Evolutionary conservation across 2,888 invertebrate species (phyloP).

Genomic region (Lymantria dispar): DNA sequence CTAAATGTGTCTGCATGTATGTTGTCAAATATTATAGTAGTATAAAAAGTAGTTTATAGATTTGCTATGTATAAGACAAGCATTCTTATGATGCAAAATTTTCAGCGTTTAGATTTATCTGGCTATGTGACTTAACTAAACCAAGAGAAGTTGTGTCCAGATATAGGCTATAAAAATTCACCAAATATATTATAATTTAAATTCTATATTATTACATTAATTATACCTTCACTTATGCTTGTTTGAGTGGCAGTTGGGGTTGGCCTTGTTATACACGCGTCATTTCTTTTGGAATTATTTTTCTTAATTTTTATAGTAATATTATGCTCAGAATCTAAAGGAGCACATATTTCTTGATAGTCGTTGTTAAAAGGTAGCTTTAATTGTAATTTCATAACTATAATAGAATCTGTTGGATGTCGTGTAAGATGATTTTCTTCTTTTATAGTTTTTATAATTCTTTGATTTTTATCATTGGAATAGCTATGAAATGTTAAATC

Average conservation of each 20-base stretch:
- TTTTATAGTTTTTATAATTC: slow-evolving; percentile 47
- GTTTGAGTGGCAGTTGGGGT: neutral
- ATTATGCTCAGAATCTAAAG: slow-evolving; percentile 47
- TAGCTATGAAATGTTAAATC: slow-evolving; percentile 55
- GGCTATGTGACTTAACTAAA: no score
- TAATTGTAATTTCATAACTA: slow-evolving; percentile 43
- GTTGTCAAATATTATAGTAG: no score
- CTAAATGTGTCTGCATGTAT: no score
- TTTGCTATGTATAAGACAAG: no score
- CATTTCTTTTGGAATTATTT: slow-evolving; percentile 1
- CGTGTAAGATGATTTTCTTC: slow-evolving; percentile 21
- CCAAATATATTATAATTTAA: neutral
- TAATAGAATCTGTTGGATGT: slow-evolving; percentile 35
- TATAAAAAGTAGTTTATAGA: no score
- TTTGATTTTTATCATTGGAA: slow-evolving; percentile 43
- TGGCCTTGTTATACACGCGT: neutral
- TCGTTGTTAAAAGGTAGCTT: slow-evolving; percentile 32
- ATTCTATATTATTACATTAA: neutral
- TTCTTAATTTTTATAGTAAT: slow-evolving; percentile 43
- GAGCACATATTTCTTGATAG: slow-evolving; percentile 37
- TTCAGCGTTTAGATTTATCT: no score
- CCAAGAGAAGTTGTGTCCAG: no score
- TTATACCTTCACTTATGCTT: neutral
- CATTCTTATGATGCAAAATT: no score
- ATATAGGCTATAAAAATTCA: no score